phyloP scores from a whole-genome alignment of 2,113 vertebrate species.

The Puffinus mauretanicus region DNA sequence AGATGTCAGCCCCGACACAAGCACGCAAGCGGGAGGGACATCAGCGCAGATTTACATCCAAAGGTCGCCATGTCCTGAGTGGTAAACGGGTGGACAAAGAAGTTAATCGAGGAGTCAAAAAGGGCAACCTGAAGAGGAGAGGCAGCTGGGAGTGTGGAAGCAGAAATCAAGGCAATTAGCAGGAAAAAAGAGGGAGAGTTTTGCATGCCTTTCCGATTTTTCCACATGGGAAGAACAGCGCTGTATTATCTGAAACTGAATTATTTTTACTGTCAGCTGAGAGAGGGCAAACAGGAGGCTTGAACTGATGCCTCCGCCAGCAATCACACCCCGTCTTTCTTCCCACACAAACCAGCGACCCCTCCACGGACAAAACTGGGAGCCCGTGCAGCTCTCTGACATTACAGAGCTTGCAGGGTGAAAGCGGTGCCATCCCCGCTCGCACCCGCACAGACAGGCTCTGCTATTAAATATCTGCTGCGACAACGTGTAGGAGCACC shows the following conservation, averaged over 20 bases:
- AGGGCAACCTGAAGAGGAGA: slow-evolving; percentile 53
- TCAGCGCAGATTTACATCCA: slow-evolving; percentile 38
- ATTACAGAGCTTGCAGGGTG: background rate
- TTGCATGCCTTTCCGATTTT: slow-evolving; percentile 10
- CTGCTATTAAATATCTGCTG: background rate
- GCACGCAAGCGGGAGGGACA: background rate
- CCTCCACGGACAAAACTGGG: background rate
- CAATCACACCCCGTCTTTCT: background rate
- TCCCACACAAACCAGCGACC: background rate
- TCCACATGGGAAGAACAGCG: slow-evolving; percentile 14
- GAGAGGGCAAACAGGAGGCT: background rate
- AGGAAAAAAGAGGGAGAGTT: slow-evolving; percentile 7
- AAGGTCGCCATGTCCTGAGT: slow-evolving; percentile 50
- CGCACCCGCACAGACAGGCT: background rate
- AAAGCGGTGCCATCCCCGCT: background rate
- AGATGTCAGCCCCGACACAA: slow-evolving; percentile 15
- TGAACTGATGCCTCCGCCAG: background rate
- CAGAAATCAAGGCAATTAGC: slow-evolving; percentile 43
- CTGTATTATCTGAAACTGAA: background rate
- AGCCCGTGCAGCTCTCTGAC: background rate
- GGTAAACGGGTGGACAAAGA: slow-evolving; percentile 62
- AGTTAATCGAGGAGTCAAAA: slow-evolving; percentile 61
- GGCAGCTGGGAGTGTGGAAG: slow-evolving; percentile 47
- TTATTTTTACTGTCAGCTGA: slow-evolving; percentile 37
- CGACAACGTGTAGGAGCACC: fast-evolving